Conservation (phyloP, 2,888 invertebrate genomes). For the Cephus sareptanus region DNA sequence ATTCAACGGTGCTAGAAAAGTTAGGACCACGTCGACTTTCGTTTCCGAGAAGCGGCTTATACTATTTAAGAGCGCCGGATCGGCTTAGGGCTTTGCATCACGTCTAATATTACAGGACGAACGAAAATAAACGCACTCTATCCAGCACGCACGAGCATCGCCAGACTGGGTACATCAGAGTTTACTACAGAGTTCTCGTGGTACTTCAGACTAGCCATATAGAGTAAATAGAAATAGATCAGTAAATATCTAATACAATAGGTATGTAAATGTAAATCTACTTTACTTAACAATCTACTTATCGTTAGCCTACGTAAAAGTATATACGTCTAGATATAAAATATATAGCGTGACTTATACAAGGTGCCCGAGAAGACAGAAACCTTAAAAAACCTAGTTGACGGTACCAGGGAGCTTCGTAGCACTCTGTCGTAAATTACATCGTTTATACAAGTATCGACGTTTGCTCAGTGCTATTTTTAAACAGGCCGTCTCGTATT, state of each 20-base stretch:
- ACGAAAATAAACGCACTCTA: slow-evolving; percentile 31
- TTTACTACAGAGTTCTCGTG: not conserved
- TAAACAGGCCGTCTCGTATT: slow-evolving; percentile 24
- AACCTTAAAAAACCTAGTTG: not conserved
- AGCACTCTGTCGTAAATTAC: not conserved
- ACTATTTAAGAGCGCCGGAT: slow-evolving; percentile 6
- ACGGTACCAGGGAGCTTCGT: not conserved
- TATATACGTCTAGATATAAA: not conserved
- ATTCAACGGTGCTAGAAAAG: not conserved
- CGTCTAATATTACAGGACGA: slow-evolving; percentile 36
- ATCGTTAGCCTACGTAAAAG: not conserved
- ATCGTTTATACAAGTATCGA: not conserved
- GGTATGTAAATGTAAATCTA: slow-evolving; percentile 4
- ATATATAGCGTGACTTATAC: not conserved
- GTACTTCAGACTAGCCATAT: not conserved
- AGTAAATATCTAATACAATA: not conserved
- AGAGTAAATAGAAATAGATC: not conserved
- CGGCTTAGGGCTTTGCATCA: slow-evolving; percentile 17
- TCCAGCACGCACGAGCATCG: slow-evolving; percentile 1
- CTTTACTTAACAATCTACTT: not conserved
- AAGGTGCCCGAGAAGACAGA: not conserved
- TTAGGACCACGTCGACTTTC: not conserved
- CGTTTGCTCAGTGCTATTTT: slow-evolving; percentile 41
- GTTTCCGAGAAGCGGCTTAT: slow-evolving; percentile 5
- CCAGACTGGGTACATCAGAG: not conserved